Percentiles rank a stretch among this genome's conserved stretches.
phyloP scores from a whole-genome alignment of 1,140 invertebrate species.

The Helicoverpa armigera region DNA sequence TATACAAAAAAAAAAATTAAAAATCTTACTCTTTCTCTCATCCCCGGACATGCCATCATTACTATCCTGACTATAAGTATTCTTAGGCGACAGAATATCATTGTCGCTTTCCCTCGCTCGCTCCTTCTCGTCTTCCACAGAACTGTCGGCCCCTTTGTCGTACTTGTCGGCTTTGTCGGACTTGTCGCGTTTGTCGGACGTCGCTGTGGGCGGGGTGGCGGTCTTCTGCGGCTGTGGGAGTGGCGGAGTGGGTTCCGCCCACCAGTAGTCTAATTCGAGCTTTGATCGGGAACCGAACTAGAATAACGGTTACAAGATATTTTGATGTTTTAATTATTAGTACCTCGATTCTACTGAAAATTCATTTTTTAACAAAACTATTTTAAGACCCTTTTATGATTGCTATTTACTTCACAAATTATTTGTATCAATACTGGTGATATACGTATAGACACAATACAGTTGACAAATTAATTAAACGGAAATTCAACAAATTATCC shows the following conservation, averaged over 20 bases:
- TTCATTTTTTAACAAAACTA: too few species aligned
- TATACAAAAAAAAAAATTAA: not conserved
- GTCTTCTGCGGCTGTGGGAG: constrained; percentile 65
- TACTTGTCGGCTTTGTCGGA: not conserved
- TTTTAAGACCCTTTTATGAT: too few species aligned
- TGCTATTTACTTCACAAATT: too few species aligned
- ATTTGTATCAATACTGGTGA: too few species aligned
- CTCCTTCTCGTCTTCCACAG: constrained; percentile 73
- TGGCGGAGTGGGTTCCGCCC: constrained; percentile 87
- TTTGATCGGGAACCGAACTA: constrained; percentile 93
- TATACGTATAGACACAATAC: too few species aligned
- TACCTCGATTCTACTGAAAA: too few species aligned
- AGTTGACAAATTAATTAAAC: too few species aligned
- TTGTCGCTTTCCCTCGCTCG: constrained; percentile 74
- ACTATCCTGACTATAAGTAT: constrained; percentile 78
- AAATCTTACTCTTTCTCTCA: constrained; percentile 76
- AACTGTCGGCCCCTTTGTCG: constrained; percentile 58
- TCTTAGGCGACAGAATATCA: constrained; percentile 81
- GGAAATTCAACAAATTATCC: too few species aligned
- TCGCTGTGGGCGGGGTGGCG: not conserved
- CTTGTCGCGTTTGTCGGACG: constrained; percentile 52
- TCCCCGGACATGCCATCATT: constrained; percentile 81
- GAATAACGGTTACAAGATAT: constrained; percentile 47
- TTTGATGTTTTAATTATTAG: too few species aligned
- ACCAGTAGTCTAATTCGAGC: constrained; percentile 94